Percentiles rank a stretch among this genome's conserved stretches.
Conservation (phyloP, 1,140 invertebrate species). For the Solen grandis region DNA sequence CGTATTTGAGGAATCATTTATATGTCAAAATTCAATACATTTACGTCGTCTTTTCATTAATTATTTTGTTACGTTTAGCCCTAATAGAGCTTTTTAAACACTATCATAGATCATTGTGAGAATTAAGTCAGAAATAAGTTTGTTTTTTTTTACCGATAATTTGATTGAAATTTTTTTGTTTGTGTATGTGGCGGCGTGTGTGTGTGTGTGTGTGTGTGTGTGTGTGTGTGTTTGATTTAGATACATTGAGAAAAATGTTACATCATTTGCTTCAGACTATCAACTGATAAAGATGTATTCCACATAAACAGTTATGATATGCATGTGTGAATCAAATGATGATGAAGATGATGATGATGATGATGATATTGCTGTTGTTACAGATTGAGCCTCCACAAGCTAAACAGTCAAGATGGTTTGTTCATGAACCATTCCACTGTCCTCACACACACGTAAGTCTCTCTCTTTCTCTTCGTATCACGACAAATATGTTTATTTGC, state of each 20-base stretch:
- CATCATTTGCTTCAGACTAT: neutral
- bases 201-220: neutral
- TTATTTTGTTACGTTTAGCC: too few relatives aligned
- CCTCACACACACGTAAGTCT: conserved; percentile 33
- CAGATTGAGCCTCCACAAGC: conserved; percentile 24
- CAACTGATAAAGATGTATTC: neutral
- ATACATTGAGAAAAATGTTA: neutral
- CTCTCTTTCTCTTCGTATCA: too few relatives aligned
- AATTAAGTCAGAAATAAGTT: too few relatives aligned
- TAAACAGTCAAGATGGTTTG: conserved; percentile 7
- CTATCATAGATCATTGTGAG: too few relatives aligned
- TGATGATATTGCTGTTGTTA: neutral
- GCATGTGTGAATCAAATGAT: neutral
- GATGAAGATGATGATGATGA: neutral
- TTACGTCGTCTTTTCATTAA: too few relatives aligned
- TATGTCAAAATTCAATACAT: too few relatives aligned
- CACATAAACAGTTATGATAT: too few relatives aligned
- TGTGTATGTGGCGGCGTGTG: neutral
- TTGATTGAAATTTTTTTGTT: neutral
- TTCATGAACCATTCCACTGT: conserved; percentile 32
- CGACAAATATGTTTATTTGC: too few relatives aligned
- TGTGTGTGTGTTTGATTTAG: neutral
- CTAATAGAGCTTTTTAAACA: too few relatives aligned
- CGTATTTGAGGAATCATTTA: too few relatives aligned
- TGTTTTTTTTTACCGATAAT: neutral